Evolutionary conservation across 2,113 vertebrate species (phyloP), one percentile per base, ranked within the genome.

Genomic region (Thomomys bottae): DNA sequence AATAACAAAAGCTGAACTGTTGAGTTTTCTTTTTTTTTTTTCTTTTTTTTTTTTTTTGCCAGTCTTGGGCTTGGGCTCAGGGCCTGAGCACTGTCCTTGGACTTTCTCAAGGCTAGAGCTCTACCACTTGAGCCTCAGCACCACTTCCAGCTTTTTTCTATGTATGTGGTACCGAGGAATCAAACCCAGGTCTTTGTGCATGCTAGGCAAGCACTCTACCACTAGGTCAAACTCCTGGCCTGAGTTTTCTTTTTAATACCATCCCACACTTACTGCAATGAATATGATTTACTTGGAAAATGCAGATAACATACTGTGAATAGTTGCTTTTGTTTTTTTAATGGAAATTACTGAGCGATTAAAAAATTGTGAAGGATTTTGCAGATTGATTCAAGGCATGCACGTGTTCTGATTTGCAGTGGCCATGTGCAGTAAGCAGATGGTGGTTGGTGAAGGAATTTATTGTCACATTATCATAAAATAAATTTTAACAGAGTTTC

Each of bases 391-490:
- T 72, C 49, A 42, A 68, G 80, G 82, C 92, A 61, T 32, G 1
- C 14, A 81, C 63, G 30, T 59, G 18, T 49, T 89, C 38, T 30
- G 11, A 5, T 59, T 63, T 6, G n/a, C 14, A 78, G 64, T 30
- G 30, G 30, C 38, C 80, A 72, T 81, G 17, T 82, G 49, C 21
- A 34, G 1, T 21, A 14, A 85, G 24, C n/a, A 88, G 75, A 88
- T 90, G 38, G 28, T 38, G 76, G 6, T 63, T 81, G 75, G 57
- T 30, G 61, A 14, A 38, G 36, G 9, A 73, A 86, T 73, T 42
- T 68, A 61, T 92, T 81, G 75, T 21, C 45, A 72, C n/a, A 9
- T 63, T 61, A 77, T 61, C 71, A 88, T 79, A 77, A 89, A 91
- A 91, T 57, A 40, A 20, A 86, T 79, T 67, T 34, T 61, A 54